phyloP scores from a whole-genome alignment of 2,888 invertebrate genomes.

The Nomada hirtipes region DNA sequence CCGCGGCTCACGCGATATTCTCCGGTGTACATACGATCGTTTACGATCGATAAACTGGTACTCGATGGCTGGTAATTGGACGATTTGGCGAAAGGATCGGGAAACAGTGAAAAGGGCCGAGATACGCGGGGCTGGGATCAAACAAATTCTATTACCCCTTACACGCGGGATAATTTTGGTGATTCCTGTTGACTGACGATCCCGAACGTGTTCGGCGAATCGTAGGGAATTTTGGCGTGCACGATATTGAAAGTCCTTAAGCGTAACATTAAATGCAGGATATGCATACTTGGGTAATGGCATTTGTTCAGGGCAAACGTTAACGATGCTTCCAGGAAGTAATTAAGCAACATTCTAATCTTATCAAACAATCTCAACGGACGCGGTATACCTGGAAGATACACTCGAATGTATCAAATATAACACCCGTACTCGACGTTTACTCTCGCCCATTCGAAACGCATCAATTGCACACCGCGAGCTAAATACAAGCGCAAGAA shows the following conservation, averaged over 20 bases:
- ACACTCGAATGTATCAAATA: neutral
- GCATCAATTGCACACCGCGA: neutral
- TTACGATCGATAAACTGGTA: slow-evolving; percentile 52
- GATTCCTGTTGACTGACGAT: slow-evolving; percentile 34
- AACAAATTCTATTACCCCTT: slow-evolving; percentile 4
- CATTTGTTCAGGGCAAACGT: neutral
- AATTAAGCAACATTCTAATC: neutral
- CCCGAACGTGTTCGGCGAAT: neutral
- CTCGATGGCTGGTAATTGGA: slow-evolving; percentile 58
- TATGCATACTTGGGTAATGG: neutral
- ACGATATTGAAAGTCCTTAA: neutral
- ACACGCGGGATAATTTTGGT: slow-evolving; percentile 14
- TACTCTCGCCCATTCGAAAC: neutral
- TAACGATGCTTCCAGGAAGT: slow-evolving; percentile 1
- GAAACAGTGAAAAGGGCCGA: slow-evolving; percentile 38
- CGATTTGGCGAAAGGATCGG: slow-evolving; percentile 35
- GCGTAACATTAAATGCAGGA: neutral
- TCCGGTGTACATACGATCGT: slow-evolving; percentile 14
- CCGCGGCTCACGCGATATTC: neutral
- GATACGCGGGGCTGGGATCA: neutral
- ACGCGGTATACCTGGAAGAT: neutral
- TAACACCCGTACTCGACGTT: neutral
- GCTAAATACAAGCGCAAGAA: neutral
- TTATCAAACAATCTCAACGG: neutral
- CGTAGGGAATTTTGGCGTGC: neutral